phyloP scores from a whole-genome alignment of 2,113 vertebrate species.

The Rhinopomastus cyanomelas region DNA sequence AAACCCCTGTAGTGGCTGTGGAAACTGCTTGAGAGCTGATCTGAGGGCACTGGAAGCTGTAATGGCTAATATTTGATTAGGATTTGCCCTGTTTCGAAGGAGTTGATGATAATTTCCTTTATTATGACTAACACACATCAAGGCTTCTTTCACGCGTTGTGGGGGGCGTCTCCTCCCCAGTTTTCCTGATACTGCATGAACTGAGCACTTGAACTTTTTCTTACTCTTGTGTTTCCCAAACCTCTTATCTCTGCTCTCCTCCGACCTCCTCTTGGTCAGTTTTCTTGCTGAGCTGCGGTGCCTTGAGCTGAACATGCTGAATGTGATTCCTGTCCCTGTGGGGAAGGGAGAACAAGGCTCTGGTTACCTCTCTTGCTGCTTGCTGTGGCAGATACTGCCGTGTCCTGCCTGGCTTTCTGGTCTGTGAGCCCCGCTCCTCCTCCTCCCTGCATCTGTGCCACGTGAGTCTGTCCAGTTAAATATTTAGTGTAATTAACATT shows the following conservation, averaged over 20 bases:
- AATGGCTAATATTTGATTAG: neutral
- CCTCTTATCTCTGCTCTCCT: neutral
- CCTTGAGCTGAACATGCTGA: neutral
- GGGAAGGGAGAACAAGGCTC: neutral
- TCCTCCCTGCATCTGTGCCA: neutral
- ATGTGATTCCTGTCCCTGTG: neutral
- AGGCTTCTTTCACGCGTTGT: neutral
- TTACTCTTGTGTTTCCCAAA: neutral
- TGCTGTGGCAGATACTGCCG: neutral
- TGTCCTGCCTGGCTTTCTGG: neutral
- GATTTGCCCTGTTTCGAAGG: neutral
- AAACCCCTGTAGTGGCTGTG: neutral
- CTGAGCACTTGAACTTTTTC: neutral
- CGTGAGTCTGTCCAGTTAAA: rapidly evolving
- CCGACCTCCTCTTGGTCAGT: neutral
- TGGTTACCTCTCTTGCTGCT: neutral
- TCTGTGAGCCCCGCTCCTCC: rapidly evolving
- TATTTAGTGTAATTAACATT: neutral
- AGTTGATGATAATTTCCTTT: neutral
- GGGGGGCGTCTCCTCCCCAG: neutral
- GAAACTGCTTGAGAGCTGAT: neutral
- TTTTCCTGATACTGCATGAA: neutral
- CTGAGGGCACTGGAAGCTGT: neutral
- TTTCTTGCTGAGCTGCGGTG: neutral
- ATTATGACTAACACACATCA: neutral